Percentiles rank a stretch among this genome's conserved stretches.
phyloP scores from a whole-genome alignment of 2,797 vertebrate genomes.

The Enteromius anoplus region DNA sequence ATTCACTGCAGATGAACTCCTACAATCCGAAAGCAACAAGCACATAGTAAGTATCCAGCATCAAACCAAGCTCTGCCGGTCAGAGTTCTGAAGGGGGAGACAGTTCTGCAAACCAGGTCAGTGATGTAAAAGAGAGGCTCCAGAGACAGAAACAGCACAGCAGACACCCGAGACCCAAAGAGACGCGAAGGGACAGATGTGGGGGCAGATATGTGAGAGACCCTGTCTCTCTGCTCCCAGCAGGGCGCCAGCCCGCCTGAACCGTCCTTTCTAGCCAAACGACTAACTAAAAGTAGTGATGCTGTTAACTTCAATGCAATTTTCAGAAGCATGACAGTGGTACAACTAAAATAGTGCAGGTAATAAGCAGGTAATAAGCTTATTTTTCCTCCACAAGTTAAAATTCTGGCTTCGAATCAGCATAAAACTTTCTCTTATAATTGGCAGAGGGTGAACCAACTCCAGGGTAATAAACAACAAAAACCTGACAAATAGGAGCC shows the following conservation, averaged over 20 bases:
- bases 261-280: slow-evolving; percentile 55
- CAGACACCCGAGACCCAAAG: slow-evolving; percentile 48
- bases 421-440: neutral
- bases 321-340: slow-evolving; percentile 8
- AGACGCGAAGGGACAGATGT: slow-evolving; percentile 29
- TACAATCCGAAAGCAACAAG: neutral
- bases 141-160: slow-evolving; percentile 37
- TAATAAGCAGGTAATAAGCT: neutral
- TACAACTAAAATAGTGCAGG: slow-evolving; percentile 3
- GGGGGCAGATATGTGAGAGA: slow-evolving; percentile 46
- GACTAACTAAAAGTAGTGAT: slow-evolving; percentile 1
- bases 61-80: neutral
- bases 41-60: slow-evolving; percentile 1
- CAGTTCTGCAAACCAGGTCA: slow-evolving; percentile 44
- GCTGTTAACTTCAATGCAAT: neutral
- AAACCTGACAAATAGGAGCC: too few relatives aligned
- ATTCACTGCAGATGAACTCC: neutral
- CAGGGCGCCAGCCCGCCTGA: slow-evolving; percentile 68
- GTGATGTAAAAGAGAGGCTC: slow-evolving; percentile 43
- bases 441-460: too few relatives aligned
- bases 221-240: slow-evolving; percentile 30
- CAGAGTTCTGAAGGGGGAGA: slow-evolving; percentile 13
- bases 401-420: neutral
- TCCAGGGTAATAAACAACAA: too few relatives aligned
- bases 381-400: neutral